Evolutionary conservation across 2,113 vertebrate genomes (phyloP), one percentile per base, ranked within the genome.

Genomic region (Festucalex cinctus): DNA sequence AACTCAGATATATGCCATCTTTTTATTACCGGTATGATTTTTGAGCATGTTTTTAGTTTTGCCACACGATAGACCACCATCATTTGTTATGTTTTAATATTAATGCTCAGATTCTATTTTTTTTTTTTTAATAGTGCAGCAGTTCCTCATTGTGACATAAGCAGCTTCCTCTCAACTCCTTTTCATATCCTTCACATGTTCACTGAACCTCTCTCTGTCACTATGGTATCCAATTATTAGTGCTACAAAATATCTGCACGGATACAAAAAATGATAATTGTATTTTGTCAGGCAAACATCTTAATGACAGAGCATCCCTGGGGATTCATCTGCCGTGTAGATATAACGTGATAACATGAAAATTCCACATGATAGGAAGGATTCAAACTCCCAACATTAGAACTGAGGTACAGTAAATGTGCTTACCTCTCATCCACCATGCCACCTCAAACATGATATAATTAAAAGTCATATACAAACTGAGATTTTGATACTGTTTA

Each of bases 101-200:
- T 66, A 71, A 16, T 16, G 17, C 16, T 58, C 8, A 2, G 9
- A 14, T 56, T 32, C n/a, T n/a, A n/a, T 58, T 39, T 57, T 46
- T 35, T 35, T 60, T 58, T 60, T 13, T 2, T 9, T 59, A 10
- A 69, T 7, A 63, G 43, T 56, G 63, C 65, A 62, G 63, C 53
- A 20, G 46, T 56, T 61, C 66, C 54, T 73, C 16, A 61, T 6
- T 41, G 69, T 37, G 61, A 75, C 75, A 86, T 84, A 80, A 86
- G 75, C 74, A 62, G 77, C 70, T 78, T 77, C 70, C 74, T 69
- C 71, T 51, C 66, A 77, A 68, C 69, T 63, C 65, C 51, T 54
- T 75, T 58, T 36, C 44, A 46, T 7, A 46, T 7, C 44, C 44
- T 19, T 46, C 44, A 46, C 44, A 59, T 68, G 69, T 71, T 67